Conservation (phyloP, 2,113 vertebrate species). For the Nothobranchius kuhntae region DNA sequence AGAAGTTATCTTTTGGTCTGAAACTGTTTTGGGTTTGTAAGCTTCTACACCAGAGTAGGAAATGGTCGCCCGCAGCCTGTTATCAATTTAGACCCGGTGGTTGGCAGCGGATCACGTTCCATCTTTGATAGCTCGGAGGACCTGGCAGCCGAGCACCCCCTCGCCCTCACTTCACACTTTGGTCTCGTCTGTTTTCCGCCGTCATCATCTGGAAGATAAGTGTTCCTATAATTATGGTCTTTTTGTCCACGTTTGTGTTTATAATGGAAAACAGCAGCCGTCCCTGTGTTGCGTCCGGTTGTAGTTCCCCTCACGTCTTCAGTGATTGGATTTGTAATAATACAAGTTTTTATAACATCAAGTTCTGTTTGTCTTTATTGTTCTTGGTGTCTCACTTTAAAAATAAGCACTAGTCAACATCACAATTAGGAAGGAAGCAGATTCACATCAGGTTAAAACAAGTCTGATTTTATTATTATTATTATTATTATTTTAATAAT, state of each 20-base stretch:
- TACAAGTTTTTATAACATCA: too few species aligned
- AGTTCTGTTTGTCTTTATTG: neutral
- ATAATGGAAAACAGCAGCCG: constrained; percentile 59
- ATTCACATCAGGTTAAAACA: too few species aligned
- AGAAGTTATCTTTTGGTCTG: constrained; percentile 14
- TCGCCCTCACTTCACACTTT: constrained; percentile 46
- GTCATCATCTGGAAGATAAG: constrained; percentile 70
- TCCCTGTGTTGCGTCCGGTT: constrained; percentile 54
- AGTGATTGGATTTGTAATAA: too few species aligned
- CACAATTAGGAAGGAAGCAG: too few species aligned
- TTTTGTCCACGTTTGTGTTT: constrained; percentile 35
- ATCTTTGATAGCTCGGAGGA: constrained; percentile 59
- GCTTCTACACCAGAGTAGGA: constrained; percentile 41
- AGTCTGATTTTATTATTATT: too few species aligned
- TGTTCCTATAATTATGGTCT: constrained; percentile 56
- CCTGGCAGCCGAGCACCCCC: constrained; percentile 51
- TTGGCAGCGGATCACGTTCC: constrained; percentile 53
- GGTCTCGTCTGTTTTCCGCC: constrained; percentile 62
- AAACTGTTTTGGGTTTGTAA: constrained; percentile 1
- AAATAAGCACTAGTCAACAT: too few species aligned
- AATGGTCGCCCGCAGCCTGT: constrained; percentile 48
- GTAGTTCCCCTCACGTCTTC: constrained; percentile 1
- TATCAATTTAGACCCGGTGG: constrained; percentile 58
- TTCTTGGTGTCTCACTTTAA: too few species aligned
- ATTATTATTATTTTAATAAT: too few species aligned